These are phyloP conservation scores for Scaptomyza graminum DNA, from an alignment of 1,140 invertebrate genomes.

Conservation along the genomic window DNA sequence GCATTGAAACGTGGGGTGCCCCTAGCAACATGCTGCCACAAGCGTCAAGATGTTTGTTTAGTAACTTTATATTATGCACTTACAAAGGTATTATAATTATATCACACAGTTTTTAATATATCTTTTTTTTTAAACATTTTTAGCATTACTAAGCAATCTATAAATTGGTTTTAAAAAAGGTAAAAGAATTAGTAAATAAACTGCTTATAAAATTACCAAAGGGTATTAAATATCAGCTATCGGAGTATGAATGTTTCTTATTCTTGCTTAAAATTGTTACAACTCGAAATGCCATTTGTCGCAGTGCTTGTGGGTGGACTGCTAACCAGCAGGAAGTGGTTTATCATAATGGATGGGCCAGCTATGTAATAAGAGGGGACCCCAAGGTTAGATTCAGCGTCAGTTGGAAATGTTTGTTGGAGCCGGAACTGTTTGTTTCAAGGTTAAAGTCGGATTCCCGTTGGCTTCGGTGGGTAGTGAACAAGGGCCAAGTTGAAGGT, in stretches of 20 bases:
- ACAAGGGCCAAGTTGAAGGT: constrained; percentile 54
- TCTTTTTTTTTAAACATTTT: not conserved
- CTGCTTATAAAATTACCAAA: not conserved
- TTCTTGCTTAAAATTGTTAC: constrained; percentile 51
- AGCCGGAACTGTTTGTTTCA: constrained; percentile 57
- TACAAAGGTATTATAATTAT: not conserved
- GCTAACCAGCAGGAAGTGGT: constrained; percentile 59
- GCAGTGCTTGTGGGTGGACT: constrained; percentile 9
- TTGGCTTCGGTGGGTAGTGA: constrained; percentile 18
- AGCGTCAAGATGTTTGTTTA: constrained; percentile 40
- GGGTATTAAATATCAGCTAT: not conserved
- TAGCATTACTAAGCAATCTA: too few species aligned
- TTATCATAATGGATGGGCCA: constrained; percentile 74
- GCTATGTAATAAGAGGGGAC: constrained; percentile 17
- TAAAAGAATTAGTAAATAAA: not conserved
- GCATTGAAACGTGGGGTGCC: constrained; percentile 57
- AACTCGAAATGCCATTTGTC: constrained; percentile 49
- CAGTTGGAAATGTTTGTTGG: constrained; percentile 59
- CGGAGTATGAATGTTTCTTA: not conserved
- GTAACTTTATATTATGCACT: constrained; percentile 9
- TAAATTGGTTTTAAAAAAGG: not conserved
- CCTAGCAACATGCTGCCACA: constrained; percentile 41
- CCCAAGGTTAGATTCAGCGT: constrained; percentile 54
- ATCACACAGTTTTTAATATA: not conserved
- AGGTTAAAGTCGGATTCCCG: constrained; percentile 43